phyloP scores from a whole-genome alignment of 2,113 vertebrate genomes.

The Rynchops niger region DNA sequence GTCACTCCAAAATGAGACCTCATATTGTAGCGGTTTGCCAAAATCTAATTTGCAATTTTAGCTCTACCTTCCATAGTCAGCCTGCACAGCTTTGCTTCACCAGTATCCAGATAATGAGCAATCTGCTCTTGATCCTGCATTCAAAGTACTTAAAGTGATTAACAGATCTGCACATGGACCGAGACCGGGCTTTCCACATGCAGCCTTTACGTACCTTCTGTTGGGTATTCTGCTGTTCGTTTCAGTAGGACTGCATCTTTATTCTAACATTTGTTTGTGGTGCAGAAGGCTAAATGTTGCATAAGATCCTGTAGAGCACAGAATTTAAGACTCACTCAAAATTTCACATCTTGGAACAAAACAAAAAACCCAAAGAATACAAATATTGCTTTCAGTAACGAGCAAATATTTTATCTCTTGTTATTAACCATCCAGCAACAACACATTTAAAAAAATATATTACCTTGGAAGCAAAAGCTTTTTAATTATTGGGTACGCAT shows the following conservation, averaged over 20 bases:
- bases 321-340: background rate
- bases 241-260: background rate
- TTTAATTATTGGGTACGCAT: background rate
- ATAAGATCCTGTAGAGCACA: background rate
- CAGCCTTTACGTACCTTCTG: background rate
- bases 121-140: slow-evolving; percentile 52
- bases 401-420: background rate
- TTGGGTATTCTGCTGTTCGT: background rate
- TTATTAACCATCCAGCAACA: background rate
- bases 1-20: background rate
- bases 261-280: background rate
- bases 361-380: background rate
- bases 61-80: background rate
- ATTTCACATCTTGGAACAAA: background rate
- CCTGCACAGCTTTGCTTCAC: slow-evolving; percentile 14
- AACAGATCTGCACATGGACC: slow-evolving; percentile 5
- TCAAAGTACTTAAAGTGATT: slow-evolving; percentile 54
- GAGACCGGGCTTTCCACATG: background rate
- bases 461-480: slow-evolving; percentile 19
- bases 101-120: slow-evolving; percentile 51
- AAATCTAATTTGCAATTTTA: slow-evolving; percentile 27
- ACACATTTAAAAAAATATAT: background rate
- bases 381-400: background rate
- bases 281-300: background rate
- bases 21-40: background rate